These are phyloP conservation scores for Olivierus martensii DNA, from an alignment of 1,140 invertebrate species.

Conservation along the genomic window DNA sequence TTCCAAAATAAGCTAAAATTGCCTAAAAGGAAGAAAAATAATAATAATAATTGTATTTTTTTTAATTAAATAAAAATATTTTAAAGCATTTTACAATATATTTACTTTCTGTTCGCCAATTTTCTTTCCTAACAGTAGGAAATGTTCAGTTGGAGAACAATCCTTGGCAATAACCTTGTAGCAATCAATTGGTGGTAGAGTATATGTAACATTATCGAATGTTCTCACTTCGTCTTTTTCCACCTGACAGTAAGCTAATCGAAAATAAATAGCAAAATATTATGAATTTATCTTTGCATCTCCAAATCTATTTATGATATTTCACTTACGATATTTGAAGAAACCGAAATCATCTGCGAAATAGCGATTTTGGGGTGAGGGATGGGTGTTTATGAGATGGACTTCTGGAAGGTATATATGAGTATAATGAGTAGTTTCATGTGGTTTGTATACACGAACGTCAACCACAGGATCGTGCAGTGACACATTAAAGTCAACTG, in stretches of 20 bases:
- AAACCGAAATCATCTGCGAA: too few relatives aligned
- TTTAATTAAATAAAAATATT: too few relatives aligned
- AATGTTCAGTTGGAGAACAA: conserved; percentile 13
- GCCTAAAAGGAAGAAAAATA: background rate
- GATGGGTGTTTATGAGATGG: too few relatives aligned
- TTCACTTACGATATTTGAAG: too few relatives aligned
- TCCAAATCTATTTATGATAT: too few relatives aligned
- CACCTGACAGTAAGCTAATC: conserved; percentile 9
- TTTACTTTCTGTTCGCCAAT: too few relatives aligned
- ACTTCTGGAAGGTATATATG: background rate
- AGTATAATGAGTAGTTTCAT: background rate
- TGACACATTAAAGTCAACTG: conserved; percentile 6
- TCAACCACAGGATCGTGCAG: conserved; percentile 1
- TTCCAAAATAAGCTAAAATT: conserved; percentile 7
- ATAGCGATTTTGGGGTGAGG: too few relatives aligned
- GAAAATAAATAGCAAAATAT: background rate
- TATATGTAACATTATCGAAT: conserved; percentile 13
- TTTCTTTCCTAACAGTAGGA: conserved; percentile 10
- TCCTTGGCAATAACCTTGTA: conserved; percentile 17
- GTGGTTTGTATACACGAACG: conserved; percentile 2
- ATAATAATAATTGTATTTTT: too few relatives aligned
- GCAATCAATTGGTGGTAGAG: conserved; percentile 13
- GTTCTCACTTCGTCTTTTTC: conserved; percentile 10
- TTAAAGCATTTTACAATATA: too few relatives aligned
- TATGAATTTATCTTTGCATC: too few relatives aligned